Conservation (phyloP, 2,888 invertebrate genomes). For the Limenitis camilla region DNA sequence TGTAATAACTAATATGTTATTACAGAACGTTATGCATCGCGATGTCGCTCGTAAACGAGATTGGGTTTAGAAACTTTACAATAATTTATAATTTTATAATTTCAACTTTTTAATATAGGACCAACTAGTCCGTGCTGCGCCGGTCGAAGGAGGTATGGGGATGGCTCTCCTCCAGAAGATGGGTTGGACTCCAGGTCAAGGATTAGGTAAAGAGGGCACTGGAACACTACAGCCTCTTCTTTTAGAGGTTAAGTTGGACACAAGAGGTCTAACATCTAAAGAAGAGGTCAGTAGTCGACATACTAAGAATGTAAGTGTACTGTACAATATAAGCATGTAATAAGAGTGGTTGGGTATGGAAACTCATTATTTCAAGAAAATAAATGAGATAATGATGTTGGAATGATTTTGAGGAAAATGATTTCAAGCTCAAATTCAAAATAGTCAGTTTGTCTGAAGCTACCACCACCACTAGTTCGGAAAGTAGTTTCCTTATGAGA, state of each 20-base stretch:
- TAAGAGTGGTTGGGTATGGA: background rate
- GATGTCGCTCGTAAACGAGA: background rate
- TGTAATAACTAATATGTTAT: too few relatives aligned
- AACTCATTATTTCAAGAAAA: too few relatives aligned
- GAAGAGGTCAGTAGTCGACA: slow-evolving; percentile 76
- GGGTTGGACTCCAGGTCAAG: slow-evolving; percentile 99
- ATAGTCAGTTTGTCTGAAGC: too few relatives aligned
- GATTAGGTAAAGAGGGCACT: slow-evolving; percentile 95
- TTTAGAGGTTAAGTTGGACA: slow-evolving; percentile 96
- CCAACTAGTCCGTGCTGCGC: slow-evolving; percentile 91
- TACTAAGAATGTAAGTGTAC: slow-evolving; percentile 47
- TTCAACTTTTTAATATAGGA: slow-evolving; percentile 76
- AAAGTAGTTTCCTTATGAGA: too few relatives aligned
- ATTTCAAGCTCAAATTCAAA: too few relatives aligned
- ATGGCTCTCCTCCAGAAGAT: slow-evolving; percentile 97
- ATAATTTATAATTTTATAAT: slow-evolving; percentile 12
- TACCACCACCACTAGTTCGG: too few relatives aligned
- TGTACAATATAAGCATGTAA: slow-evolving; percentile 5
- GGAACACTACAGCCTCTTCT: slow-evolving; percentile 92
- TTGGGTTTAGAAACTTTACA: too few relatives aligned
- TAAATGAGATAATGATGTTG: too few relatives aligned
- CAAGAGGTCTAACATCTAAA: slow-evolving; percentile 87
- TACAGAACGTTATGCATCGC: too few relatives aligned
- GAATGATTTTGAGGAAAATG: too few relatives aligned
- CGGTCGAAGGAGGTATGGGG: slow-evolving; percentile 95